A percentile compares a stretch with the other conserved stretches of the same genome.
phyloP scores from a whole-genome alignment of 2,888 invertebrate genomes.

The Mallateleia sp. region DNA sequence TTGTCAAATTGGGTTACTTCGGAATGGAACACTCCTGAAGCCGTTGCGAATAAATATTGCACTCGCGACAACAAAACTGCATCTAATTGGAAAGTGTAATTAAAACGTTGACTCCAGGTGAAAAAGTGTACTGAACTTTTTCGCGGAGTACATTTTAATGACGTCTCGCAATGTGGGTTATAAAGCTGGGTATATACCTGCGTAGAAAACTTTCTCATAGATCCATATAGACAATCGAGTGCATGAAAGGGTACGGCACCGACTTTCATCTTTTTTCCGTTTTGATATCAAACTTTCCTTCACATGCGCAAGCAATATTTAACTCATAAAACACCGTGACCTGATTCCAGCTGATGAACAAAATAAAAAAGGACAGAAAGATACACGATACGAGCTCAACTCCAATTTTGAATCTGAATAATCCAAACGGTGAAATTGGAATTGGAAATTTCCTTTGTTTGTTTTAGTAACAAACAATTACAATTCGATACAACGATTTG shows the following conservation, averaged over 20 bases:
- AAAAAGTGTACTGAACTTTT: conserved; percentile 47
- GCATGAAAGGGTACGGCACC: conserved; percentile 19
- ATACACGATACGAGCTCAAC: too few species aligned
- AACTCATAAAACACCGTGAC: conserved; percentile 21
- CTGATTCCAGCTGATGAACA: conserved; percentile 6
- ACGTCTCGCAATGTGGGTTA: conserved; percentile 24
- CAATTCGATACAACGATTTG: too few species aligned
- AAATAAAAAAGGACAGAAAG: too few species aligned
- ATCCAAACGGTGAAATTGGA: too few species aligned
- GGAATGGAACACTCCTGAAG: neutral
- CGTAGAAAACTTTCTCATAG: conserved; percentile 41
- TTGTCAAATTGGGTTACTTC: conserved; percentile 25
- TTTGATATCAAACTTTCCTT: conserved; percentile 16
- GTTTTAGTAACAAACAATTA: too few species aligned
- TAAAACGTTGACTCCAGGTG: conserved; percentile 16
- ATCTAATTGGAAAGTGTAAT: conserved; percentile 27
- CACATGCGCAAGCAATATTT: neutral
- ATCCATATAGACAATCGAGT: conserved; percentile 26
- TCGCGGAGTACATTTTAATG: conserved; percentile 22
- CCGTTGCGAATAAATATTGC: neutral
- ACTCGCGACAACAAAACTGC: neutral
- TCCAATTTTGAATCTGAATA: too few species aligned
- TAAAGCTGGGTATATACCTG: neutral
- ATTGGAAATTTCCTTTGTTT: too few species aligned
- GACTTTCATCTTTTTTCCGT: conserved; percentile 26